Conservation (phyloP, 2,113 vertebrate genomes). For the Apeltes quadracus region DNA sequence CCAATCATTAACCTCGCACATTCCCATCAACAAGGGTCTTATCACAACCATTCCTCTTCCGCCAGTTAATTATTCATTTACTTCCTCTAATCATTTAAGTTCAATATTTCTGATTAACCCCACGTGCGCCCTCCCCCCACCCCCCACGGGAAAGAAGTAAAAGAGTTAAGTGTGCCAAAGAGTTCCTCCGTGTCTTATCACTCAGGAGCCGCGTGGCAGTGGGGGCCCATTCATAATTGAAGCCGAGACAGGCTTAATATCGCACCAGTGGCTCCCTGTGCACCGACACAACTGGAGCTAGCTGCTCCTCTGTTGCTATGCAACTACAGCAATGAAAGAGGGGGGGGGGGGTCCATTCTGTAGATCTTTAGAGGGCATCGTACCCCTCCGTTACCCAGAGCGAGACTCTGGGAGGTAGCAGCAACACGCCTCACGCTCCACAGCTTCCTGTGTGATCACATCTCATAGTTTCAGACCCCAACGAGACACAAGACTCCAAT, state of each 20-base stretch:
- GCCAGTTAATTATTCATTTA: slow-evolving; percentile 75
- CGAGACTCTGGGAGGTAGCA: slow-evolving; percentile 49
- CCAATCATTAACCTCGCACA: slow-evolving; percentile 74
- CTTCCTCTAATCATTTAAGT: slow-evolving; percentile 73
- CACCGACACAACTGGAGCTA: slow-evolving; percentile 77
- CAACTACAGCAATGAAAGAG: slow-evolving; percentile 76
- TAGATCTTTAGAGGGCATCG: slow-evolving; percentile 76
- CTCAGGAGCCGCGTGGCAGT: slow-evolving; percentile 66
- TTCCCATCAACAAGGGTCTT: slow-evolving; percentile 76
- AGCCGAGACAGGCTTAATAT: slow-evolving; percentile 77
- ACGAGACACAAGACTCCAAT: background rate
- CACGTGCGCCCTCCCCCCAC: background rate
- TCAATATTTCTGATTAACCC: slow-evolving; percentile 74
- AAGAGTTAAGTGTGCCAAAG: slow-evolving; percentile 62
- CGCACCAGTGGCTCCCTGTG: slow-evolving; percentile 67
- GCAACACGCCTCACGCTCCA: background rate
- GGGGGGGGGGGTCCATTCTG: slow-evolving; percentile 60
- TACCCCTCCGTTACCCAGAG: slow-evolving; percentile 54
- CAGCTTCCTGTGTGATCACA: slow-evolving; percentile 16
- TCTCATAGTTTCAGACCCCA: background rate
- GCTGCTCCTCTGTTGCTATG: slow-evolving; percentile 82
- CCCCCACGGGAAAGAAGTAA: slow-evolving; percentile 37
- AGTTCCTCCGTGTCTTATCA: slow-evolving; percentile 64
- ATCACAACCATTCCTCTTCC: slow-evolving; percentile 64
- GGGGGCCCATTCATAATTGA: slow-evolving; percentile 83